Conservation (phyloP, 35 echinoderm and acorn worm species). For the Ptychodera flava region DNA sequence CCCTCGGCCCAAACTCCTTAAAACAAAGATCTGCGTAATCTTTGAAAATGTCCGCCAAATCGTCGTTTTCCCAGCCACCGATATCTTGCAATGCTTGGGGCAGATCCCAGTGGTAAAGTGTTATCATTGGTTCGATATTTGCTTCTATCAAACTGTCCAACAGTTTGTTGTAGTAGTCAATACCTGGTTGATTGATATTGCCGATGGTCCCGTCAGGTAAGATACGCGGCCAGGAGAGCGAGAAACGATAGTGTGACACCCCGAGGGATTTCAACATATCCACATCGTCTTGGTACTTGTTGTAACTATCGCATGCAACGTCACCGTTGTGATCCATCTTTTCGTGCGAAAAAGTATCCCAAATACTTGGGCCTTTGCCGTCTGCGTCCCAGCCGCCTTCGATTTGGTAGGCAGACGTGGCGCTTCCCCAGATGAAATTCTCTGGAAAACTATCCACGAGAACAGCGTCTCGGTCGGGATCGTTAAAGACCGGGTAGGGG, state of each 20-base stretch:
- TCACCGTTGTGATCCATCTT: constrained; percentile 50
- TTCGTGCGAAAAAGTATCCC: constrained; percentile 59
- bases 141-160: constrained; percentile 52
- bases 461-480: constrained; percentile 65
- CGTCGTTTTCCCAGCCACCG: constrained; percentile 84
- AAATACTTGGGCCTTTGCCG: constrained; percentile 84
- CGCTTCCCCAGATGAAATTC: constrained; percentile 67
- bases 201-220: constrained; percentile 53
- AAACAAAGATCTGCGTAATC: constrained; percentile 84
- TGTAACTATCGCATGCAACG: constrained; percentile 92
- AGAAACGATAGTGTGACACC: constrained; percentile 79
- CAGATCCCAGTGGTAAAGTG: constrained; percentile 96
- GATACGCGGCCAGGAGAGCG: constrained; percentile 78
- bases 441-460: constrained; percentile 61
- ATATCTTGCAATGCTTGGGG: constrained; percentile 67
- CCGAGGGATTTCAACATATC: constrained; percentile 53
- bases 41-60: constrained; percentile 65
- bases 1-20: constrained; percentile 35
- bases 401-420: constrained; percentile 71
- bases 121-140: constrained; percentile 79
- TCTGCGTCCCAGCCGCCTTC: constrained; percentile 89
- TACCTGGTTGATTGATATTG: constrained; percentile 65
- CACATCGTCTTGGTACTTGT: constrained; percentile 69
- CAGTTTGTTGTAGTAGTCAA: constrained; percentile 70
- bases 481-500: constrained; percentile 35